Percentiles rank a stretch among this genome's conserved stretches.
Evolutionary conservation across 2,797 vertebrate species (phyloP).

Genomic region (Emydoidea blandingii): DNA sequence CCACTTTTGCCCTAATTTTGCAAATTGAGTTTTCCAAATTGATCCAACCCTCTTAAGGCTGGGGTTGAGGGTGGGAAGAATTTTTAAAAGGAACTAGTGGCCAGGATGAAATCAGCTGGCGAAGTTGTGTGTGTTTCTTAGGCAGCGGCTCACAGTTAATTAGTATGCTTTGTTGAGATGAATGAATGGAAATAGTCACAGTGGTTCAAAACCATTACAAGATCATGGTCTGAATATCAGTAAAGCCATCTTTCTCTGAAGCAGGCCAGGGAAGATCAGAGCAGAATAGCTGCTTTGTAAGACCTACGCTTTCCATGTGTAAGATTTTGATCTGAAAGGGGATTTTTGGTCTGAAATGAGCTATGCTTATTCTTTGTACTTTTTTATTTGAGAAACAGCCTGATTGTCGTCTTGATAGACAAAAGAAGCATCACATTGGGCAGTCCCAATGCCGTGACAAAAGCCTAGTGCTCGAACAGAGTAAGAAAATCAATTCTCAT

Average conservation of each 20-base stretch:
- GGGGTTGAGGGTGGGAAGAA: background rate
- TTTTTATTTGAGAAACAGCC: background rate
- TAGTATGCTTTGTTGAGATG: background rate
- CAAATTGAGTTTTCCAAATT: background rate
- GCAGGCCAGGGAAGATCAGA: background rate
- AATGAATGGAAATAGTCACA: fast-evolving
- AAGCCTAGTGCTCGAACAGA: background rate
- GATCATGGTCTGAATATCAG: background rate
- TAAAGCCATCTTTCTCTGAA: background rate
- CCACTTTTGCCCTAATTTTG: background rate
- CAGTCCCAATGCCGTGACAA: background rate
- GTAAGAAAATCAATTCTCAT: background rate
- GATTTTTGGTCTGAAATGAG: background rate
- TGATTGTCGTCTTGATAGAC: background rate
- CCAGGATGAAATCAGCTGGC: background rate
- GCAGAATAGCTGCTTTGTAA: fast-evolving
- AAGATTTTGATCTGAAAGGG: fast-evolving
- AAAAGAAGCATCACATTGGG: background rate
- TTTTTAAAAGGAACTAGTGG: background rate
- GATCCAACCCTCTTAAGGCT: background rate
- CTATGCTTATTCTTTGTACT: fast-evolving
- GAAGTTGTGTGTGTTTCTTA: background rate
- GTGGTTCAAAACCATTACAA: background rate
- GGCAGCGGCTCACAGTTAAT: background rate
- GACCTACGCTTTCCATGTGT: background rate